phyloP scores from a whole-genome alignment of 1,140 invertebrate species.

The Drosophila orosa region DNA sequence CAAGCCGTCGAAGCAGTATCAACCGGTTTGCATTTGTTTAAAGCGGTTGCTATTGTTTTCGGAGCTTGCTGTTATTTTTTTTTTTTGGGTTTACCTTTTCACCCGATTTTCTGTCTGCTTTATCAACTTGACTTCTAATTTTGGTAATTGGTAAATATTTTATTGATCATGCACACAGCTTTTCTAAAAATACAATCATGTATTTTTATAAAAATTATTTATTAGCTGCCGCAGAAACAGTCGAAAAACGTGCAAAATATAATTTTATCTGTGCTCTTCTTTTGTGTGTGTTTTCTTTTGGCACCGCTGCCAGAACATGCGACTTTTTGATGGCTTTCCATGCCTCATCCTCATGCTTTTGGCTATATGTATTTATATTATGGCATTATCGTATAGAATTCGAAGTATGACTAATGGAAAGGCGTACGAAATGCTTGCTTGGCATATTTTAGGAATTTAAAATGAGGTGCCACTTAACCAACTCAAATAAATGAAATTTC shows the following conservation, averaged over 20 bases:
- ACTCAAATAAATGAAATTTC: neutral
- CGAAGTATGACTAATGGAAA: slow-evolving; percentile 60
- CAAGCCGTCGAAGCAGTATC: slow-evolving; percentile 22
- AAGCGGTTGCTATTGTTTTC: slow-evolving; percentile 30
- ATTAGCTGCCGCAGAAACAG: slow-evolving; percentile 26
- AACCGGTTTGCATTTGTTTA: slow-evolving; percentile 46
- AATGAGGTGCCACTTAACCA: slow-evolving; percentile 6
- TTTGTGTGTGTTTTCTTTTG: slow-evolving; percentile 29
- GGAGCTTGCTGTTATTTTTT: slow-evolving; percentile 4
- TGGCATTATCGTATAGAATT: slow-evolving; percentile 25
- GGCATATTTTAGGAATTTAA: neutral
- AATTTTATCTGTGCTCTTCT: slow-evolving; percentile 18
- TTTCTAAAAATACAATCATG: slow-evolving; percentile 34
- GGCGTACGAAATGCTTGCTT: slow-evolving; percentile 25
- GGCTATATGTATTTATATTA: slow-evolving; percentile 6
- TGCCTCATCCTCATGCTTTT: slow-evolving; percentile 35
- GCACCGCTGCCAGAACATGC: slow-evolving; percentile 50
- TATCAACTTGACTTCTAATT: slow-evolving; percentile 33
- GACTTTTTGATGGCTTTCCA: slow-evolving; percentile 46
- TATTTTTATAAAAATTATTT: slow-evolving; percentile 53
- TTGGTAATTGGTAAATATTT: slow-evolving; percentile 35
- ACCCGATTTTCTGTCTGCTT: slow-evolving; percentile 9
- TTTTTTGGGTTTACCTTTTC: neutral
- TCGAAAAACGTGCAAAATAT: slow-evolving; percentile 68
- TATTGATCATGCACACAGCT: slow-evolving; percentile 18